Base-by-base conservation (phyloP, 2,888 invertebrate species). In the Camponotus fellah region DNA sequence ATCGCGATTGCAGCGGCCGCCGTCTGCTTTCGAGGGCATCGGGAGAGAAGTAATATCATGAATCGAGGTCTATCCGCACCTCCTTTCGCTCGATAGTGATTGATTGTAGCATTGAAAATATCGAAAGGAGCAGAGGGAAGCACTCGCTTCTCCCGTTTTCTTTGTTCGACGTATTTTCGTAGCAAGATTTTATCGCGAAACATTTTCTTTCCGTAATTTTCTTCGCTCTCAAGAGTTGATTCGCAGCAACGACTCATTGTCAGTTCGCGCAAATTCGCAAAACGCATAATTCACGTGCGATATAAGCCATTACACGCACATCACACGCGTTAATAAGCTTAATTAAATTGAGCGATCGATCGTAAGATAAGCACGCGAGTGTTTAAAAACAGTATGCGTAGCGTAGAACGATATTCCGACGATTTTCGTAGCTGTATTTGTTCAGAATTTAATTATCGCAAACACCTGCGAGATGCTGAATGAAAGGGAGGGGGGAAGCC, bases 281-380 rank as follows among this genome's bases (percentile, higher is more conserved):
- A n/a, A 21, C 56, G 3, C 10, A n/a, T 21, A 56, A 12, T 56
- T 21, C 6, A 14, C 26, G 26, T 60, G 43, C 75, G 34, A 65
- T 21, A 53, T 34, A 79, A 79, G 37, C 26, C 1, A 46, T 43
- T 62, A 6, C 37, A 37, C 6, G 34, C 60, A 26, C 46, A 21
- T 65, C 79, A n/a, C 43, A 26, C 21, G 4, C 65, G 43, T 74
- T 82, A 84, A 86, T 86, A 71, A 86, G 71, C 71, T 74, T 86
- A 76, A 86, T 86, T 82, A 69, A 76, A 62, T 69, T 21, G 49
- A 79, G 26, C 60, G 60, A 71, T 40, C 17, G 72, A 72, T 72
- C 37, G 46, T 26, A 72, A 34, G 37, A 85, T 85, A 72, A 77
- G 77, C 53, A 85, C 80, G 84, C 79, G 83, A 77, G 40, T 32